Evolutionary conservation across 2,113 vertebrate genomes (phyloP).

Genomic region (Vulpes ferrilata): DNA sequence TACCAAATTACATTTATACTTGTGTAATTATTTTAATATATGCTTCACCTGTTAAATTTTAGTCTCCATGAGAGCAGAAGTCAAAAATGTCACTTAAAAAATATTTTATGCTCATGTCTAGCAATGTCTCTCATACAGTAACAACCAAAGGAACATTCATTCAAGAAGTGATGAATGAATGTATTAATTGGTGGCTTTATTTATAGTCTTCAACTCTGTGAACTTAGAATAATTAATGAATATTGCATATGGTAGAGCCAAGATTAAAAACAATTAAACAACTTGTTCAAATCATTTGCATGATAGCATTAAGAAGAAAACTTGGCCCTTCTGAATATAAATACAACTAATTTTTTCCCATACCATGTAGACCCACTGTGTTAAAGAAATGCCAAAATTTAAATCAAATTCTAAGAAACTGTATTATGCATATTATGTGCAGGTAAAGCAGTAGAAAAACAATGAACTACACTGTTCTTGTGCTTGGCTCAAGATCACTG

Average conservation of each 20-base stretch:
- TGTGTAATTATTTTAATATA: background rate
- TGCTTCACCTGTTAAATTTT: background rate
- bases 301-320: background rate
- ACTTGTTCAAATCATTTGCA: background rate
- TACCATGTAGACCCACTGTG: background rate
- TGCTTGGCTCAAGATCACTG: too few relatives aligned
- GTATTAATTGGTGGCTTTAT: background rate
- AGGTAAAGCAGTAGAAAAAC: background rate
- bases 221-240: background rate
- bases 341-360: background rate
- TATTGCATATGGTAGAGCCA: background rate
- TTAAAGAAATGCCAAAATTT: background rate
- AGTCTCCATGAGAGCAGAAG: background rate
- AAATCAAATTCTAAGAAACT: background rate
- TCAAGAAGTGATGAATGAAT: background rate
- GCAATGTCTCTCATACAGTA: background rate
- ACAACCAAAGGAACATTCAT: background rate
- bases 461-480: background rate
- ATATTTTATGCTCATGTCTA: background rate
- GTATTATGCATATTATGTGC: background rate
- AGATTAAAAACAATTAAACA: background rate
- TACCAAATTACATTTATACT: background rate
- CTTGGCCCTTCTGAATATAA: background rate
- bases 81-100: background rate
- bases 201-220: background rate